Conservation (phyloP, 1,140 invertebrate genomes). For the Mercenaria mercenaria region DNA sequence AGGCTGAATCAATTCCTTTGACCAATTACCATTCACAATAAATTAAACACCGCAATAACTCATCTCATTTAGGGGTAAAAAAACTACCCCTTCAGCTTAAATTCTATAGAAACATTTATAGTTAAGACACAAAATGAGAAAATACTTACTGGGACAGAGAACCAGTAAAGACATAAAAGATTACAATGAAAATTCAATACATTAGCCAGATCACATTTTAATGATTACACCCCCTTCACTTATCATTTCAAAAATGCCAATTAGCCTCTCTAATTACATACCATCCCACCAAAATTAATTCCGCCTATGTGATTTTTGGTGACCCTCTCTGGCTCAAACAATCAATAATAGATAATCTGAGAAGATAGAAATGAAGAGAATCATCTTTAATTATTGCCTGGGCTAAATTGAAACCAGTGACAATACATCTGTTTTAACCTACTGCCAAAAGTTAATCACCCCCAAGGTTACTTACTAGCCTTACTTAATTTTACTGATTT, state of each 20-base stretch:
- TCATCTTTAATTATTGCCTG: neutral
- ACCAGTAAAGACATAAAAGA: neutral
- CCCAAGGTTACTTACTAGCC: neutral
- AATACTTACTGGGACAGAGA: too few relatives aligned
- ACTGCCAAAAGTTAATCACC: constrained; percentile 2
- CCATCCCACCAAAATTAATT: constrained; percentile 55
- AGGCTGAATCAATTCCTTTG: too few relatives aligned
- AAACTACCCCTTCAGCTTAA: too few relatives aligned
- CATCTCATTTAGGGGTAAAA: too few relatives aligned
- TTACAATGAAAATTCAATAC: constrained; percentile 61
- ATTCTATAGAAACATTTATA: too few relatives aligned
- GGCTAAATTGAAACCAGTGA: neutral
- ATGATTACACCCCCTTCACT: constrained; percentile 35
- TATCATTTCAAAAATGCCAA: constrained; percentile 59
- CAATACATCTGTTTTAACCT: constrained; percentile 11
- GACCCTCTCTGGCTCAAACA: constrained; percentile 37
- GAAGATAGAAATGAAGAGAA: neutral
- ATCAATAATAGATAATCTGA: constrained; percentile 58
- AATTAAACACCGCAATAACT: too few relatives aligned
- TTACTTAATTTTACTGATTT: constrained; percentile 15
- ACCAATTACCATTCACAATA: too few relatives aligned
- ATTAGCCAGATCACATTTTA: constrained; percentile 37
- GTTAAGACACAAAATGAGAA: too few relatives aligned
- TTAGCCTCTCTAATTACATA: constrained; percentile 54
- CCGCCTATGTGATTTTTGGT: constrained; percentile 37